These are phyloP conservation scores for Amblyopsis rosae DNA, from an alignment of 2,113 vertebrate genomes.

Conservation along the genomic window DNA sequence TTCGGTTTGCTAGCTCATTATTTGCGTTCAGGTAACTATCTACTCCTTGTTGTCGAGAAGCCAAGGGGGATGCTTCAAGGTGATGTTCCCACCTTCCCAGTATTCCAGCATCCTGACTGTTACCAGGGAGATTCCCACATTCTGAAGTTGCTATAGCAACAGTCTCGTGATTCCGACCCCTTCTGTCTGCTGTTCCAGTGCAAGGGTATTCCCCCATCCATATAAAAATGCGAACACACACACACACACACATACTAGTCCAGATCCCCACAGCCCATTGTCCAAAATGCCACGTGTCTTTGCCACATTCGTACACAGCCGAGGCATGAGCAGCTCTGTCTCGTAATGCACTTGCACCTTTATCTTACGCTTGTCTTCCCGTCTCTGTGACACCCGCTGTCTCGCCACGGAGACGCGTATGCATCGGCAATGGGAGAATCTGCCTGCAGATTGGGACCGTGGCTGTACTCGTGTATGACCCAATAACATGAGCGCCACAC, in stretches of 20 bases:
- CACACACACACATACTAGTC: constrained; percentile 18
- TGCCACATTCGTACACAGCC: constrained; percentile 11
- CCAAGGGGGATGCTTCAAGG: constrained; percentile 12
- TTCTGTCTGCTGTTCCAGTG: constrained; percentile 55
- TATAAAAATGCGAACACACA: constrained; percentile 16
- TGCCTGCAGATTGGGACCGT: not conserved
- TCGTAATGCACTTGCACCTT: not conserved
- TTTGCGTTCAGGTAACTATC: too few species aligned
- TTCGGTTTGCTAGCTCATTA: too few species aligned
- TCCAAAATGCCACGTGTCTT: constrained; percentile 21
- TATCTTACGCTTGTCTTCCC: not conserved
- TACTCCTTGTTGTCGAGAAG: too few species aligned
- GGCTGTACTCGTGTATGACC: not conserved
- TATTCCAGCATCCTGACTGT: constrained; percentile 45
- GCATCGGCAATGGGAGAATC: not conserved
- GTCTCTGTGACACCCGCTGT: not conserved
- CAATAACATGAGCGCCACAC: not conserved
- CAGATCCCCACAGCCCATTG: constrained; percentile 13
- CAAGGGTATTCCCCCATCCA: constrained; percentile 68
- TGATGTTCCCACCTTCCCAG: constrained; percentile 56
- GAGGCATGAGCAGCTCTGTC: not conserved
- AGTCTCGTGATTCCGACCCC: constrained; percentile 59
- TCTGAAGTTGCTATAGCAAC: constrained; percentile 60
- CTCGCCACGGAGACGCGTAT: not conserved
- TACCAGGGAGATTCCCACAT: constrained; percentile 70